Evolutionary conservation across 2,888 invertebrate species (phyloP), one percentile per base, ranked within the genome.

Genomic region (Leucophenga montana): DNA sequence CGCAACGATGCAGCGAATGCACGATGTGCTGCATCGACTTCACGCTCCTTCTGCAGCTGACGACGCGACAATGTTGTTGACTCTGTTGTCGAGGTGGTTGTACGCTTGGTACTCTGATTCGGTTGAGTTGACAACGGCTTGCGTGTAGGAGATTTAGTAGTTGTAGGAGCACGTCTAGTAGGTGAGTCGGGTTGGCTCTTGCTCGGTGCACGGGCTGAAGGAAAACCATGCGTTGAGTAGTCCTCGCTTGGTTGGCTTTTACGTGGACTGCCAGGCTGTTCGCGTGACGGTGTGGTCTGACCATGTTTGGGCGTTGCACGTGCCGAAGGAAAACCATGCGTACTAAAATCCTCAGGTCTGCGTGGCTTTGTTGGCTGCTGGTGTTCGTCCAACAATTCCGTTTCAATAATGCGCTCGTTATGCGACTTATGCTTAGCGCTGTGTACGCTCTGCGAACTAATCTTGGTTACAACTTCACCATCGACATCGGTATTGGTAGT

Each of bases 1-100:
- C 95, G 91, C 61, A 95, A 88, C 5, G 94, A 93, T 70, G 93
- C 91, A 0, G 93, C 94, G 90, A 94, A 95, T 0, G 94, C 94
- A 76, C 94, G 92, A 82, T 95, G 95, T 1, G 93, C 91, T 0
- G 94, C 92, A 83, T 94, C 94, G 39, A 84, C 85, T 67, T 85
- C 85, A 33, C 87, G 86, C 65, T 88, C 88, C 74, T 87, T 85
- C 13, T 79, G 78, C 72, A 85, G 68, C 72, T 82, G 79, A 13
- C 82, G 75, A 54, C 80, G 79, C 3, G 87, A 80, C 8, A 71
- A 72, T 50, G 78, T 76, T 1, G 76, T 79, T 8, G 71, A 76
- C n/a, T 73, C 74, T 18, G 76, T 78, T 4, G 69, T 39, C 4
- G 74, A 72, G n/a, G 76, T 72, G 3, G 74, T 70, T 4, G 75